A percentile compares a stretch with the other conserved stretches of the same genome.
phyloP scores from a whole-genome alignment of 2,113 vertebrate species.

The Hippocampus abdominalis region DNA sequence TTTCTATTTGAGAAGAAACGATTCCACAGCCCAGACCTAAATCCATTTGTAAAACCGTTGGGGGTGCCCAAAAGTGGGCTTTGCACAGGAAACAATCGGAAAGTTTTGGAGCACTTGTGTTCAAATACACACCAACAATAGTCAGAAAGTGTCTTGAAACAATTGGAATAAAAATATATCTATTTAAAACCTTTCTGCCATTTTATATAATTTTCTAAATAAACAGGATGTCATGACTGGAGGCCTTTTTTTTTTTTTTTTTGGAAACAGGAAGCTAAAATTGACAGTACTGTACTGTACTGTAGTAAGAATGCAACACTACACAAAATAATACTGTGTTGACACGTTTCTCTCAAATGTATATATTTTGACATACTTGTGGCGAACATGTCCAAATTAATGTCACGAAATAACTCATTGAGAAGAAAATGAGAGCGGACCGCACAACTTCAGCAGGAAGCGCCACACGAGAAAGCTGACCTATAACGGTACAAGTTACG shows the following conservation, averaged over 20 bases:
- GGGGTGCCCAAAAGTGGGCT: neutral
- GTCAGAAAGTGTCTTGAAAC: neutral
- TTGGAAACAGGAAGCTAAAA: conserved; percentile 1
- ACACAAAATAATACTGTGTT: neutral
- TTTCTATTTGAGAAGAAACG: neutral
- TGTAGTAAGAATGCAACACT: neutral
- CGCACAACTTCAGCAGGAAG: neutral
- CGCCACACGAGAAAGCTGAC: neutral
- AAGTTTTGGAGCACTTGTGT: neutral
- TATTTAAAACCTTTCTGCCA: neutral
- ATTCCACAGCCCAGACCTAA: neutral
- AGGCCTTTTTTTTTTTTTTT: neutral
- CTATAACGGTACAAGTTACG: neutral
- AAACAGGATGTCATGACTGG: neutral
- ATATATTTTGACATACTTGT: neutral
- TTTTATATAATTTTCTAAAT: neutral
- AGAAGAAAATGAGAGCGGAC: neutral
- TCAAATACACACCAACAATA: neutral
- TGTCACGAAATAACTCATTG: neutral
- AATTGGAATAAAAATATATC: neutral
- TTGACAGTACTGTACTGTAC: too few species aligned
- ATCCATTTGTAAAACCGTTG: neutral
- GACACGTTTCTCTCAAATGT: neutral
- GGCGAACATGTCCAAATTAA: neutral
- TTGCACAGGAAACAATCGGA: neutral